These are phyloP conservation scores for Scyliorhinus canicula DNA, from an alignment of 2,797 vertebrate species.

Conservation along the genomic window DNA sequence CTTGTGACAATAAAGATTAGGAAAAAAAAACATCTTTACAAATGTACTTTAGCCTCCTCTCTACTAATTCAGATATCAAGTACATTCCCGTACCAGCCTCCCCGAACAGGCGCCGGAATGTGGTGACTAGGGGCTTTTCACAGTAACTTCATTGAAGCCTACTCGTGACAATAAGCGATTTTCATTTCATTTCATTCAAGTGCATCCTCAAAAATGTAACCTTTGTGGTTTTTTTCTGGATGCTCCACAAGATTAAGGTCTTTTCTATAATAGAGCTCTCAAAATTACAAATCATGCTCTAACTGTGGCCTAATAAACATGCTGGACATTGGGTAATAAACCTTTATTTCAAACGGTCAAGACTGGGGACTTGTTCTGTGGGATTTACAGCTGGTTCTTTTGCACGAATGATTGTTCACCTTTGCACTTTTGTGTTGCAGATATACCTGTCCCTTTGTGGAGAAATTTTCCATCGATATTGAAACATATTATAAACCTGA, in stretches of 20 bases:
- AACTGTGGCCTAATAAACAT: neutral
- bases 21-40: neutral
- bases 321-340: neutral
- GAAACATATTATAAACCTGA: constrained; percentile 93
- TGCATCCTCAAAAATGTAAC: neutral
- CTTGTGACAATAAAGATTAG: too few species aligned
- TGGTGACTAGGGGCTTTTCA: too few species aligned
- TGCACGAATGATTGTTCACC: constrained; percentile 11
- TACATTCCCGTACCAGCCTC: too few species aligned
- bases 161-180: too few species aligned
- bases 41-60: neutral
- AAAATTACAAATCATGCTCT: neutral
- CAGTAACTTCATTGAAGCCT: too few species aligned
- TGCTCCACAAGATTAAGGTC: neutral
- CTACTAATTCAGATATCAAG: neutral
- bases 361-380: neutral
- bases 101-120: too few species aligned
- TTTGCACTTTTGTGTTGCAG: constrained; percentile 52
- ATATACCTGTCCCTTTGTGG: constrained; percentile 96
- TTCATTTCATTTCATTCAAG: too few species aligned
- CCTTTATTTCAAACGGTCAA: neutral
- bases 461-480: constrained; percentile 98
- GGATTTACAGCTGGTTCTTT: neutral
- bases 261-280: neutral
- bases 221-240: neutral